Percentiles rank a stretch among this genome's conserved stretches.
These are phyloP conservation scores for Tipula vernalis DNA, from an alignment of 2,888 invertebrate genomes.

Conservation along the genomic window DNA sequence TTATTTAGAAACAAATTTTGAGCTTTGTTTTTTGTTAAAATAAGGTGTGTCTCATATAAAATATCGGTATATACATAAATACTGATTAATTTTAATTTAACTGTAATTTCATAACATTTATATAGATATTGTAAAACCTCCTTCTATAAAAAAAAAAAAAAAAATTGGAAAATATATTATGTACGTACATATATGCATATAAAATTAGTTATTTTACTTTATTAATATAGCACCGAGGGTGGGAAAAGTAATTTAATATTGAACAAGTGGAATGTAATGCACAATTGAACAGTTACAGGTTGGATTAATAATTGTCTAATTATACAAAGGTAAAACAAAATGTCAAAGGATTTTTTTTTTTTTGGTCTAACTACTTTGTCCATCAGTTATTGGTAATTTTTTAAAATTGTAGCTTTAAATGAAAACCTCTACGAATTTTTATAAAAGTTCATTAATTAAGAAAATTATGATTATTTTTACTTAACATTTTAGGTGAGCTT, in stretches of 20 bases:
- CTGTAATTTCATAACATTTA: background rate
- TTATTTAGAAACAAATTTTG: background rate
- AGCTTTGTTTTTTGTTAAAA: background rate
- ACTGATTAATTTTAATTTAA: background rate
- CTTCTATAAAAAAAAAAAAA: background rate
- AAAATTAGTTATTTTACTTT: background rate
- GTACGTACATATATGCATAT: background rate
- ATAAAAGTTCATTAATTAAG: too few relatives aligned
- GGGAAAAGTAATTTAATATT: background rate
- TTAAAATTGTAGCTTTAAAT: too few relatives aligned
- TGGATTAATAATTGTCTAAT: background rate
- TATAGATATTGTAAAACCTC: background rate
- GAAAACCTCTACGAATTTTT: too few relatives aligned
- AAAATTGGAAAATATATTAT: too few relatives aligned
- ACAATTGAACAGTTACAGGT: background rate
- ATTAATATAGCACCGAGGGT: background rate
- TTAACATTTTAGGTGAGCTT: too few relatives aligned
- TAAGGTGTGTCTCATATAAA: background rate
- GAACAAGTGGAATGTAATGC: background rate
- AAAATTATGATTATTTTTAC: too few relatives aligned
- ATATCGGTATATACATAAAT: background rate
- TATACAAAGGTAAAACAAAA: too few relatives aligned
- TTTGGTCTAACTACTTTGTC: too few relatives aligned
- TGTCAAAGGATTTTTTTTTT: too few relatives aligned
- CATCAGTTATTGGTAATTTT: too few relatives aligned